A percentile compares a stretch with the other conserved stretches of the same genome.
Evolutionary conservation across 2,797 vertebrate genomes (phyloP).

Genomic region (Protosalanx chinensis): DNA sequence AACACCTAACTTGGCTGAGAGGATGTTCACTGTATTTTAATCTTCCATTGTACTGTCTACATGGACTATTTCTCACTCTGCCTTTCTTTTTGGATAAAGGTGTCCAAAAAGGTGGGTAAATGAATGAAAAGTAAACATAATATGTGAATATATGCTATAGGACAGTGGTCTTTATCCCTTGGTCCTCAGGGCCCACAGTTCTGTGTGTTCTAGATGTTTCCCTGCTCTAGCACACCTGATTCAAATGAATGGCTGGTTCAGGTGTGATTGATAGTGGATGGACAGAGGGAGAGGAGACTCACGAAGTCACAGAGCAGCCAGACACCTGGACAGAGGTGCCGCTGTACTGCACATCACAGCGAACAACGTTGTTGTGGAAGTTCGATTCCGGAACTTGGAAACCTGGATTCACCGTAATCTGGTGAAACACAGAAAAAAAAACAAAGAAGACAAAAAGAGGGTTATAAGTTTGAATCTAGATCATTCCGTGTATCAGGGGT

Average conservation of each 20-base stretch:
- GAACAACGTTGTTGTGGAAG: constrained; percentile 76
- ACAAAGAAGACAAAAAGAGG: neutral
- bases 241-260: neutral
- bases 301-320: constrained; percentile 71
- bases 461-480: neutral
- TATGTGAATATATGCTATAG: too few species aligned
- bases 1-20: neutral
- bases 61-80: too few species aligned
- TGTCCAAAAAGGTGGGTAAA: too few species aligned
- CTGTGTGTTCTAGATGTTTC: too few species aligned
- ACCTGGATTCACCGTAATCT: constrained; percentile 81
- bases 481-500: neutral
- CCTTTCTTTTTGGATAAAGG: too few species aligned
- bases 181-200: too few species aligned
- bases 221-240: too few species aligned
- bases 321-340: constrained; percentile 70
- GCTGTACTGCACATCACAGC: constrained; percentile 76
- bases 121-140: too few species aligned
- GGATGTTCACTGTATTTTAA: too few species aligned
- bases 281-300: constrained; percentile 28
- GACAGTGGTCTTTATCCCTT: too few species aligned
- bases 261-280: neutral
- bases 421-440: neutral
- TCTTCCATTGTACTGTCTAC: too few species aligned
- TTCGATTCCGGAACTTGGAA: constrained; percentile 77